Evolutionary conservation across 2,888 invertebrate genomes (phyloP), one percentile per base, ranked within the genome.

Genomic region (Perizoma affinitatum): DNA sequence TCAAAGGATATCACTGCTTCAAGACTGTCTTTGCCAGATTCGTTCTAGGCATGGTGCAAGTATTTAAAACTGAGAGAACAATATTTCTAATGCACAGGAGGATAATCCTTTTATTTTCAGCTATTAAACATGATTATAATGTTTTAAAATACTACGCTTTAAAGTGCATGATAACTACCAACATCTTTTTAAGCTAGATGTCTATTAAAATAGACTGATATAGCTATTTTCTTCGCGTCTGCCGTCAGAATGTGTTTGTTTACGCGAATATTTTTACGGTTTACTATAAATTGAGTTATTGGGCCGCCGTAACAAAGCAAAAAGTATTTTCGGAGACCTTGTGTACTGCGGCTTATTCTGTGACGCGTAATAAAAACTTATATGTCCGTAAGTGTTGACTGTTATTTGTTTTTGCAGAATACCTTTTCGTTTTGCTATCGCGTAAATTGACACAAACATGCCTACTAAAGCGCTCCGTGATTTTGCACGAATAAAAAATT

Each of bases 221-320:
- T 42, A 58, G 58, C 58, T 52, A 34, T 51, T 36, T 22, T 1
- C 34, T 8, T 53, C 42, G 42, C 58, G n/a, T 40, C 50, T 70
- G 58, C 65, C 63, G 61, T 63, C 65, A 54, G 63, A 76, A 76
- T 72, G 69, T 75, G 66, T 68, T 76, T 76, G 78, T 76, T 76
- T 76, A 74, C 76, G 64, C 54, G 67, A 70, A 66, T 63, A 66
- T 59, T 66, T 67, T 60, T 50, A 66, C 65, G 70, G 71, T 70
- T 70, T 69, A 73, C 67, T 70, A 65, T 73, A 75, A 74, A 76
- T 77, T 72, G 75, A 72, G 74, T 76, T 76, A 76, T 62, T 61
- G 67, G 55, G 53, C 52, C 43, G 46, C 40, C 55, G 71, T 69
- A 68, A 73, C 74, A 76, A 69, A 67, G 57, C 65, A 65, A 66